Percentiles rank a stretch among this genome's conserved stretches.
These are phyloP conservation scores for Picathartes gymnocephalus DNA, from an alignment of 2,113 vertebrate genomes.

Conservation along the genomic window DNA sequence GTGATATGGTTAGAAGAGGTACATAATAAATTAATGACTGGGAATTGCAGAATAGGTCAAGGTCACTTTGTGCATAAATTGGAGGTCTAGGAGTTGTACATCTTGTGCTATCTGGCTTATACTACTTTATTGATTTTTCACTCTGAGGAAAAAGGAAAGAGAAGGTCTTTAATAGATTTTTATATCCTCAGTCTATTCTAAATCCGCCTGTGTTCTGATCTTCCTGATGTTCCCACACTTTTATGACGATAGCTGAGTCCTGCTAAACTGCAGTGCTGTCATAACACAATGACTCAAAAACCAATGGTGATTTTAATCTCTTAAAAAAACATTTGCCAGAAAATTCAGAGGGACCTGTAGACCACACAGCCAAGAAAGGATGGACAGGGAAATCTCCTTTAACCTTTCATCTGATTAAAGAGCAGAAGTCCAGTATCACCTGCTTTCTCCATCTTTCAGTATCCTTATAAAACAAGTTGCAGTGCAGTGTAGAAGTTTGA, in stretches of 20 bases:
- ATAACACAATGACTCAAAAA: not conserved
- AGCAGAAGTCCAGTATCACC: not conserved
- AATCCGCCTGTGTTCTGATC: slow-evolving; percentile 22
- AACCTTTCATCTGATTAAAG: not conserved
- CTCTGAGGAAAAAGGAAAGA: slow-evolving; percentile 5
- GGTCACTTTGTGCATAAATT: slow-evolving; percentile 44
- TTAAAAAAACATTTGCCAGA: not conserved
- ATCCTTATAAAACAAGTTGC: not conserved
- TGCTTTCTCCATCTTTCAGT: not conserved
- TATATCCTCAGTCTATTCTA: slow-evolving; percentile 45
- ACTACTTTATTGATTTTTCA: slow-evolving; percentile 56
- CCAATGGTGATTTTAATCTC: not conserved
- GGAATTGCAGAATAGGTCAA: slow-evolving; percentile 61
- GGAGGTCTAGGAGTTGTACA: slow-evolving; percentile 27
- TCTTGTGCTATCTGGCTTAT: slow-evolving; percentile 37
- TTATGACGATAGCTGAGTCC: not conserved
- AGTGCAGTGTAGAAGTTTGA: not conserved
- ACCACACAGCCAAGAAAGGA: not conserved
- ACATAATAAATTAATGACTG: slow-evolving; percentile 52
- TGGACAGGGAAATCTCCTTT: not conserved
- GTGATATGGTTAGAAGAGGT: not conserved
- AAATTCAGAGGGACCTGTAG: not conserved
- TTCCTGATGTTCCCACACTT: slow-evolving; percentile 8
- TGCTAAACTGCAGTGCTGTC: not conserved
- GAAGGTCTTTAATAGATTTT: slow-evolving; percentile 47